These are phyloP conservation scores for Crotalus helleri DNA, from an alignment of 2,113 vertebrate genomes.

Conservation along the genomic window DNA sequence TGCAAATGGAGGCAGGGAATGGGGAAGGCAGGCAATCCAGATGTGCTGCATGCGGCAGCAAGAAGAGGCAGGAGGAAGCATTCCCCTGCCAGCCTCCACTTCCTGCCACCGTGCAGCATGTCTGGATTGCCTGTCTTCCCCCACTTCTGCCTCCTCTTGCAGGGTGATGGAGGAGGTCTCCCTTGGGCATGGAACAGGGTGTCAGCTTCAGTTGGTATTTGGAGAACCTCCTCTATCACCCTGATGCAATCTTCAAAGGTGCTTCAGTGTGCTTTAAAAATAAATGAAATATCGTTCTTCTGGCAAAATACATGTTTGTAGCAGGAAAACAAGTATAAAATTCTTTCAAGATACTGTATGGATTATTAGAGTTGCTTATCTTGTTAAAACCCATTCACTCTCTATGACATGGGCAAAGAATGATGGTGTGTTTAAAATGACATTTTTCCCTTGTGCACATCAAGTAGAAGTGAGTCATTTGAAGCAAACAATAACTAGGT, in stretches of 20 bases:
- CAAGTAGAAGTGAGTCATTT: slow-evolving; percentile 49
- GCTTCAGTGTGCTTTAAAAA: neutral
- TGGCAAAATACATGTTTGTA: neutral
- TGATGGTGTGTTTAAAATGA: slow-evolving; percentile 35
- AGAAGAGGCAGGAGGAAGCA: too few relatives aligned
- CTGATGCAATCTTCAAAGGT: neutral
- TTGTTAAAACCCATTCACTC: neutral
- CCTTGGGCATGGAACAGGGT: too few relatives aligned
- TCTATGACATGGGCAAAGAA: slow-evolving; percentile 10
- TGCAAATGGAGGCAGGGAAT: too few relatives aligned
- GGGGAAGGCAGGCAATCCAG: too few relatives aligned
- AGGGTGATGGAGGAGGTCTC: too few relatives aligned
- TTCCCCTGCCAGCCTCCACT: too few relatives aligned
- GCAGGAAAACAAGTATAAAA: neutral
- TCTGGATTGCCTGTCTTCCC: too few relatives aligned
- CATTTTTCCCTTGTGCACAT: slow-evolving; percentile 23
- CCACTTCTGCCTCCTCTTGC: too few relatives aligned
- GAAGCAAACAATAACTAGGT: slow-evolving; percentile 46
- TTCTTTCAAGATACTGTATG: neutral
- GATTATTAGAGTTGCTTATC: neutral
- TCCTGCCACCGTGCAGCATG: too few relatives aligned
- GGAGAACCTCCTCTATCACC: too few relatives aligned
- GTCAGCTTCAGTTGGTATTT: too few relatives aligned
- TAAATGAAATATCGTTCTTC: neutral
- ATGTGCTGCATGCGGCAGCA: too few relatives aligned